Percentiles rank a stretch among this genome's conserved stretches.
Evolutionary conservation across 2,797 vertebrate species (phyloP).

Genomic region (Cyprinodon diabolis): DNA sequence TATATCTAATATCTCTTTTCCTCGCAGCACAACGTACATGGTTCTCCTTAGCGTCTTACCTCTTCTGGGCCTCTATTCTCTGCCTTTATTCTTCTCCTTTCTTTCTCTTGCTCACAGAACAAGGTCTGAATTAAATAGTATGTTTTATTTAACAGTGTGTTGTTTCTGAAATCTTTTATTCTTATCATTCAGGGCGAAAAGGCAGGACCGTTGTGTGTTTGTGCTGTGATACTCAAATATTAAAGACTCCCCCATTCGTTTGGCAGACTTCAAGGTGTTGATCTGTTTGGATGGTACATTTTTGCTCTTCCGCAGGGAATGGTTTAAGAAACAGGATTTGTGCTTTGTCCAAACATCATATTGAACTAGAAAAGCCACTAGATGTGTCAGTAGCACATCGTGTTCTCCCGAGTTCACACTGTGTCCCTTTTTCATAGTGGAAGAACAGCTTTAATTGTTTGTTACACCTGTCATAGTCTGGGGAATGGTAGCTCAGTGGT

Average conservation of each 20-base stretch:
- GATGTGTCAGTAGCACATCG: conserved; percentile 6
- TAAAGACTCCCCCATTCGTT: conserved; percentile 23
- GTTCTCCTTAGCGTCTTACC: conserved; percentile 50
- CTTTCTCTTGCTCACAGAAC: conserved; percentile 36
- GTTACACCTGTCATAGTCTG: too few relatives aligned
- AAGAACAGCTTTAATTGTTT: neutral
- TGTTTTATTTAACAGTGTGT: conserved; percentile 28
- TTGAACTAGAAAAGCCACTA: neutral
- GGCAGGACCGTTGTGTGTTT: conserved; percentile 26
- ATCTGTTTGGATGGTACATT: neutral
- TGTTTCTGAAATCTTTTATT: conserved; percentile 39
- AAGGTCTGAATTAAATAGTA: conserved; percentile 46
- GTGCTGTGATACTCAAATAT: conserved; percentile 35
- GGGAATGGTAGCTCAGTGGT: too few relatives aligned
- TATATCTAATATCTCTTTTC: conserved; percentile 69
- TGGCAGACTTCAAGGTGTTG: conserved; percentile 7
- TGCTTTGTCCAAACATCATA: neutral
- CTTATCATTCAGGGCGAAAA: conserved; percentile 50
- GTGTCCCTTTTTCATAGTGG: conserved; percentile 1
- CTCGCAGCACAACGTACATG: conserved; percentile 68
- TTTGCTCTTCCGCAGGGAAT: conserved; percentile 1
- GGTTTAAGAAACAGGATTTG: neutral
- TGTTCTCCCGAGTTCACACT: conserved; percentile 12
- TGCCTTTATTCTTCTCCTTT: conserved; percentile 14
- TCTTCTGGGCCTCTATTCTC: conserved; percentile 36